Percentiles rank a stretch among this genome's conserved stretches.
Evolutionary conservation across 2,888 invertebrate species (phyloP).

Genomic region (Nomada hirtipes): DNA sequence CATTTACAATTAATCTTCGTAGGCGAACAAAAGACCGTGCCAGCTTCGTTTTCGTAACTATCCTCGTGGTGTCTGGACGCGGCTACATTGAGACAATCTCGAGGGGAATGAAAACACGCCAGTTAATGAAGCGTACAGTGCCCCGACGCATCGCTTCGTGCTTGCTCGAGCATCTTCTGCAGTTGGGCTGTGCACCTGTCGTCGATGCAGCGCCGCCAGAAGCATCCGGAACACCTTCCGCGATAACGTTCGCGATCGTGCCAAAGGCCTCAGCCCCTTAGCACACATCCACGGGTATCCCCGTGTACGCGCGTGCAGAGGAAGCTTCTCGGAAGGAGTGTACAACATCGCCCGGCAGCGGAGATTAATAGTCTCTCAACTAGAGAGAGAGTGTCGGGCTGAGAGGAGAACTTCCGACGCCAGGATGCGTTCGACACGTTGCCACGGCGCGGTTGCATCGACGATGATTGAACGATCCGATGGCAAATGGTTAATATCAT

Average conservation of each 20-base stretch:
- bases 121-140: constrained; percentile 72
- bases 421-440: constrained; percentile 69
- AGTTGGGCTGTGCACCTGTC: constrained; percentile 62
- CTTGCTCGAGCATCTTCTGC: constrained; percentile 42
- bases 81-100: constrained; percentile 21
- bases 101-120: constrained; percentile 62
- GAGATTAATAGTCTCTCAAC: constrained; percentile 74
- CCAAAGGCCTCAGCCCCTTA: constrained; percentile 27
- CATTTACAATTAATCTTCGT: constrained; percentile 16
- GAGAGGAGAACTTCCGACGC: constrained; percentile 66
- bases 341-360: constrained; percentile 45
- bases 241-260: constrained; percentile 71
- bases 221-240: constrained; percentile 71
- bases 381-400: constrained; percentile 42
- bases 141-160: constrained; percentile 43
- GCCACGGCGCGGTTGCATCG: constrained; percentile 36
- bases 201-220: constrained; percentile 47
- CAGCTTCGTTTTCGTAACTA: constrained; percentile 34
- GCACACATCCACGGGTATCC: constrained; percentile 21
- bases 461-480: constrained; percentile 67
- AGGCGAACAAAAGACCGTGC: constrained; percentile 32
- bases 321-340: constrained; percentile 72
- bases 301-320: constrained; percentile 40
- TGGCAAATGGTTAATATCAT: constrained; percentile 47
- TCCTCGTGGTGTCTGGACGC: not conserved